Base-by-base conservation (phyloP, 2,888 invertebrate genomes). In the Dryobotodes eremita region DNA sequence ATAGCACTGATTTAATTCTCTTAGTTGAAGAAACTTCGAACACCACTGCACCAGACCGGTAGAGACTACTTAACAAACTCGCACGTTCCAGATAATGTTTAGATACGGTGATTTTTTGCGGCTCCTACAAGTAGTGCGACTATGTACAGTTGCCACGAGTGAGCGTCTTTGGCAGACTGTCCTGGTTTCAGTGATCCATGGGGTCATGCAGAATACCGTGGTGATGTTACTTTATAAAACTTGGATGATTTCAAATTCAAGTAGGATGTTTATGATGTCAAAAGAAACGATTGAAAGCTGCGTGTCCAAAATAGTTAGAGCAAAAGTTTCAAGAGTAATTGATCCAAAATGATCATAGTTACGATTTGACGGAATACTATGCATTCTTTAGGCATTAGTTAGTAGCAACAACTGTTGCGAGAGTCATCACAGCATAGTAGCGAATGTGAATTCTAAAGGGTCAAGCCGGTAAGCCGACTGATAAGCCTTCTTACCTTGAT, bases 51-150 rank as follows among this genome's bases (percentile, higher is more conserved):
- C 0, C 11, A 46, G 46, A 81, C 80, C 66, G 76, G 72, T 74
- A 83, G 74, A 8, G 69, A 69, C 75, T 80, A 68, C 80, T 88
- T 89, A 84, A 68, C 75, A 86, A 88, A 86, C 87, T 90, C 88
- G 86, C 91, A 91, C 88, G 90, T 88, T 90, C 89, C 77, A 90
- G 82, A 87, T 91, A 86, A 72, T 86, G 84, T 81, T 71, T 61
- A 82, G 81, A 83, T 86, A 87, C 87, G 86, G 84, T 81, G 71
- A 75, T 87, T 91, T 90, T 89, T 90, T 90, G 88, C 75, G 82
- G 78, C 86, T 86, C 84, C 83, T 85, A 46, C 62, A 1, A n/a
- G 64, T 13, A 13, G 20, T 70, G 36, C 11, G n/a, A 2, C n/a
- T n/a, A 57, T 71, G 64, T 84, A 84, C 83, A 69, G 87, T 81